Evolutionary conservation across 2,888 invertebrate genomes (phyloP).

Genomic region (Folsomia manolachei): DNA sequence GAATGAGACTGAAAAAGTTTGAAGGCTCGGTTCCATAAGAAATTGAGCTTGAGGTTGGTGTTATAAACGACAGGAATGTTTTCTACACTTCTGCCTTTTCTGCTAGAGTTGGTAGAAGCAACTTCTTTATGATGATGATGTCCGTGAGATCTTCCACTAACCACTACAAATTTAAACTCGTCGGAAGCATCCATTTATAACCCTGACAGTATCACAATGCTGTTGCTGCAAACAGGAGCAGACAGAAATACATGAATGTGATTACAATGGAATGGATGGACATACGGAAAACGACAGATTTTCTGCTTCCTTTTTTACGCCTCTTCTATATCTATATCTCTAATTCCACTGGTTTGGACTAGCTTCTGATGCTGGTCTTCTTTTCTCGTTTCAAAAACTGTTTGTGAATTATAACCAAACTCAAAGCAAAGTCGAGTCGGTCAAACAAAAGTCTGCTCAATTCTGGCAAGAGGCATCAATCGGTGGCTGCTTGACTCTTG

Average conservation of each 20-base stretch:
- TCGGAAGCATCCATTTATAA: slow-evolving; percentile 48
- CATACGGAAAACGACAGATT: slow-evolving; percentile 5
- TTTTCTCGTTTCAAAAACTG: too few species aligned
- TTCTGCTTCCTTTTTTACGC: neutral
- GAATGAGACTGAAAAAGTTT: slow-evolving; percentile 48
- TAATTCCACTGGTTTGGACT: too few species aligned
- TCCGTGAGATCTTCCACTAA: neutral
- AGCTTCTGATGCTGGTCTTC: neutral
- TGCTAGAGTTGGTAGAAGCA: slow-evolving; percentile 3
- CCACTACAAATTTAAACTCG: slow-evolving; percentile 46
- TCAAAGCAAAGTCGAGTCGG: neutral
- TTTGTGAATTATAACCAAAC: neutral
- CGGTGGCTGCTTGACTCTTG: too few species aligned
- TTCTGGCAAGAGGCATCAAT: too few species aligned
- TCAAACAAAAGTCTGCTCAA: neutral
- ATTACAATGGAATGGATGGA: neutral
- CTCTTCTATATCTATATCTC: too few species aligned
- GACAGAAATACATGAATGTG: neutral
- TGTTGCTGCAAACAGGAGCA: slow-evolving; percentile 4
- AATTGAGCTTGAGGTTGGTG: slow-evolving; percentile 48
- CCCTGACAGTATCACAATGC: neutral
- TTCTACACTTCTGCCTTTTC: neutral
- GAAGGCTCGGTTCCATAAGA: slow-evolving; percentile 51
- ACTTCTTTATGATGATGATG: neutral
- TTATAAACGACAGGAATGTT: slow-evolving; percentile 48